Base-by-base conservation (phyloP, 2,888 invertebrate species). In the Pseudococcus viburni region DNA sequence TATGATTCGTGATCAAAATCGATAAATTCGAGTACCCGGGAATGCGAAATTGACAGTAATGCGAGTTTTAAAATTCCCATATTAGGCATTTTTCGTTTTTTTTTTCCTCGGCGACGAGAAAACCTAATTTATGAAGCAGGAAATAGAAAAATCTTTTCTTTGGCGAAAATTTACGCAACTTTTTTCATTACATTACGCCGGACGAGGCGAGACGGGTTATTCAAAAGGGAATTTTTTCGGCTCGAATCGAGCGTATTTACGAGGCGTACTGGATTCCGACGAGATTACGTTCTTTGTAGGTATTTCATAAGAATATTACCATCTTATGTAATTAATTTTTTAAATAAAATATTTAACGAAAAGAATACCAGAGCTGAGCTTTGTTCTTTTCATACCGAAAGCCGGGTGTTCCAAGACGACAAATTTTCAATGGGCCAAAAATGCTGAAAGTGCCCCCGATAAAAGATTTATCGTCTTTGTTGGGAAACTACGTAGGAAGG, bases 281-380 rank as follows among this genome's bases (percentile, higher is more conserved):
- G 64, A 64, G 22, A 22, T 64, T 64, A 9, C 19, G 22, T 64
- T 64, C 22, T 22, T 64, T 19, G 8, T 19, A 59, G 19, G 59
- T 59, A 59, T 59, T 59, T 59, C 3, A 33, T 19, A 1, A 59
- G 19, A 59, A 64, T 64, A 64, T 64, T 64, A 64, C 64, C 64
- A 64, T 22, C 64, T 64, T 64, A 64, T 22, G 12, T 64, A 64
- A 64, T 64, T 64, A 64, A 64, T 64, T 64, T 64, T 64, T 64
- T 22, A 19, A 64, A 22, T 64, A 64, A 64, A 64, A 64, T 64
- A 64, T 64, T 64, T 22, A 22, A 64, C 64, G 64, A 64, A 22
- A 64, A 64, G 22, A 64, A 64, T 64, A 64, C 22, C 64, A 7
- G 8, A 22, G 5, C 11, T 64, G 22, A 1, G 64, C 22, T 19